A percentile compares a stretch with the other conserved stretches of the same genome.
phyloP scores from a whole-genome alignment of 1,140 invertebrate genomes.

The Hormaphis cornu region DNA sequence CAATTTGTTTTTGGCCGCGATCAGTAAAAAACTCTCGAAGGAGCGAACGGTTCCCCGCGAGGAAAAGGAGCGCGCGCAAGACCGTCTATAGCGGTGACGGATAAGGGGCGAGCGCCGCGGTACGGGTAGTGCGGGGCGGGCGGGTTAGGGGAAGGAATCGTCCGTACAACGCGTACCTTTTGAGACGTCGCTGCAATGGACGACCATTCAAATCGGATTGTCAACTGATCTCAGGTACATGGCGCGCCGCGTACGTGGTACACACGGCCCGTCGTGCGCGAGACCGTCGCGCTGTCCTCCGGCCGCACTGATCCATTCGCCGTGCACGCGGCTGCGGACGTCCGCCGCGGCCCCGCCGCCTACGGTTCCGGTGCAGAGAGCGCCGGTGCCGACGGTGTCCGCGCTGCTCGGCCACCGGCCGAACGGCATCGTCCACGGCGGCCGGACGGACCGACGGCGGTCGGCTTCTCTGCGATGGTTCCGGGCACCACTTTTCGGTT shows the following conservation, averaged over 20 bases:
- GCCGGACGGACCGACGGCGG: neutral
- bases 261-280: conserved; percentile 8
- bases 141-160: neutral
- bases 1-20: too few relatives aligned
- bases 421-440: conserved; percentile 14
- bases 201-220: conserved; percentile 30
- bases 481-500: neutral
- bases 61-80: neutral
- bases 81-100: neutral
- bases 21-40: too few relatives aligned
- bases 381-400: neutral
- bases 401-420: conserved; percentile 1
- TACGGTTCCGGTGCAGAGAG: neutral
- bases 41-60: too few relatives aligned
- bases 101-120: neutral
- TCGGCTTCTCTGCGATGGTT: neutral
- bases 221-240: conserved; percentile 32
- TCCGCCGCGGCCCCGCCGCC: neutral
- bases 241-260: conserved; percentile 24
- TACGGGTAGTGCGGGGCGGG: neutral
- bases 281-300: neutral
- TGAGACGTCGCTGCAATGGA: conserved; percentile 24
- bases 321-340: neutral
- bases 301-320: conserved; percentile 8
- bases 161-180: neutral